Evolutionary conservation across 2,113 vertebrate species (phyloP).

Genomic region (Actenoides lindsayi): DNA sequence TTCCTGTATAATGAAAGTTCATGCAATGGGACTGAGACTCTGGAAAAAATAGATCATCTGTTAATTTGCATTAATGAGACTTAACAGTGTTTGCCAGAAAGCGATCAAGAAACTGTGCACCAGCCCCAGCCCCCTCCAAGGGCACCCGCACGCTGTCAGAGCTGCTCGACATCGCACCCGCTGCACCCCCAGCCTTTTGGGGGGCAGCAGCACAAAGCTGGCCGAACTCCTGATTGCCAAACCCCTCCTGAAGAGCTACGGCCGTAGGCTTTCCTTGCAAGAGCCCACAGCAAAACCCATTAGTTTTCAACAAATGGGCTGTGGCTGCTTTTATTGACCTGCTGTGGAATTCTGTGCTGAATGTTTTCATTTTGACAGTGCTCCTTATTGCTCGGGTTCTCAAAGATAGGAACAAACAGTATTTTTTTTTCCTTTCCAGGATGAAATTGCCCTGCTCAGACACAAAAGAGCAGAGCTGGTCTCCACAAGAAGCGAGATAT

Average conservation of each 20-base stretch:
- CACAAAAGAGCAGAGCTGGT: not conserved
- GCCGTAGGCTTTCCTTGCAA: not conserved
- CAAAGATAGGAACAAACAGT: not conserved
- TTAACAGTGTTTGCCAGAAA: conserved; percentile 62
- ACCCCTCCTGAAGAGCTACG: not conserved
- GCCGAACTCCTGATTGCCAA: not conserved
- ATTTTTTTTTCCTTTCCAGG: not conserved
- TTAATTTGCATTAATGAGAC: conserved; percentile 74
- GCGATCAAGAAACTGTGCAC: conserved; percentile 47
- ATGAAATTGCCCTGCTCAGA: not conserved
- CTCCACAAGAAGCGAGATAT: not conserved
- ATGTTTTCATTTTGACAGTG: not conserved
- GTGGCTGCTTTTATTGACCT: not conserved
- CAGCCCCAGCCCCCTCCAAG: not conserved
- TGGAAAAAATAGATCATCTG: conserved; percentile 49
- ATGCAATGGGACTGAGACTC: not conserved
- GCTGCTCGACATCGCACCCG: not conserved
- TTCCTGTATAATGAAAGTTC: not conserved
- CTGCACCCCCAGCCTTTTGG: not conserved
- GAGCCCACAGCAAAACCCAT: not conserved
- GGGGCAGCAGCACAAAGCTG: accelerated
- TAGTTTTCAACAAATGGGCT: not conserved
- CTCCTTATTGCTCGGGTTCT: not conserved
- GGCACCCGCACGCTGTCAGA: not conserved
- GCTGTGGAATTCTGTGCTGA: not conserved